A percentile compares a stretch with the other conserved stretches of the same genome.
These are phyloP conservation scores for Periophthalmus magnuspinnatus DNA, from an alignment of 2,797 vertebrate species.

Conservation along the genomic window DNA sequence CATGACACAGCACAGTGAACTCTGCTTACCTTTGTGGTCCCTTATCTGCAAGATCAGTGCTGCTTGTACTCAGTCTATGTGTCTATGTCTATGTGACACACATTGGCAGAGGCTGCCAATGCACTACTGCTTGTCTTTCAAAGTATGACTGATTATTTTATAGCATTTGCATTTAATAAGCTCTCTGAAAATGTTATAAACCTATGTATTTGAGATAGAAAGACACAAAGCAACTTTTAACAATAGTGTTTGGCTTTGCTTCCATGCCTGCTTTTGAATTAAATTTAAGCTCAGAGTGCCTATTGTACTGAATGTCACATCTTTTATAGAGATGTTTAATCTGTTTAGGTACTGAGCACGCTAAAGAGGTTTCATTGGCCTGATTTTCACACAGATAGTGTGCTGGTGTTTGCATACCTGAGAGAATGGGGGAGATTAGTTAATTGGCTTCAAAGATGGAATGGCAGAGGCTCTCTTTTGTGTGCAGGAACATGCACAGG, in stretches of 20 bases:
- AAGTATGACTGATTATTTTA: not conserved
- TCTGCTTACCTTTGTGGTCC: conserved; percentile 16
- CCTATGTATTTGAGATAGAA: not conserved
- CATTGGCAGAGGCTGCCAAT: conserved; percentile 23
- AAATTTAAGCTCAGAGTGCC: not conserved
- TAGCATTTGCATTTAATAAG: not conserved
- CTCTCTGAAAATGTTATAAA: not conserved
- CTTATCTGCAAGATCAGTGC: conserved; percentile 33
- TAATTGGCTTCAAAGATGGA: conserved; percentile 71
- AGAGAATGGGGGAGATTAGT: conserved; percentile 53
- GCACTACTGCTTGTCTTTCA: conserved; percentile 16
- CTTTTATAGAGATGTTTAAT: conserved; percentile 1
- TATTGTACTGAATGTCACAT: not conserved
- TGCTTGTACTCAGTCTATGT: conserved; percentile 25
- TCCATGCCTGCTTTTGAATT: not conserved
- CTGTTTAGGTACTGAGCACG: conserved; percentile 60
- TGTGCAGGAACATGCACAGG: conserved; percentile 47
- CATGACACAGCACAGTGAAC: conserved; percentile 13
- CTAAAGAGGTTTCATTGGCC: conserved; percentile 62
- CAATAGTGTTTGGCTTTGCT: not conserved
- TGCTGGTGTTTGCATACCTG: conserved; percentile 70
- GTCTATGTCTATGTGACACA: conserved; percentile 5
- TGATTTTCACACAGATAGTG: conserved; percentile 75
- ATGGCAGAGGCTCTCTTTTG: conserved; percentile 23
- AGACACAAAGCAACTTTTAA: not conserved